Percentiles rank a stretch among this genome's conserved stretches.
These are phyloP conservation scores for Rotaria macrura DNA, from an alignment of 2,888 invertebrate species.

Conservation along the genomic window DNA sequence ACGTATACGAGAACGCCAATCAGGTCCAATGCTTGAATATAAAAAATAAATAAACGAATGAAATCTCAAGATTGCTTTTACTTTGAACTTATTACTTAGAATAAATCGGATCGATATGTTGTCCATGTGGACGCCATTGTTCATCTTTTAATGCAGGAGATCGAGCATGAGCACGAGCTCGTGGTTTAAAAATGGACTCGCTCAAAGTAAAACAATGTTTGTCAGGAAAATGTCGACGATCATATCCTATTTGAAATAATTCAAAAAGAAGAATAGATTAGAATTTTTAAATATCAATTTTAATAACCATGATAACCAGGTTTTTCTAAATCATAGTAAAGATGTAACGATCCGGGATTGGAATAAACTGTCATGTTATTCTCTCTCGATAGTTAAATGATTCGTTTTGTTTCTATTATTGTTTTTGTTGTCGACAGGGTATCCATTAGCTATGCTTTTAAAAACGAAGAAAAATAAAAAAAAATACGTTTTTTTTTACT, in stretches of 20 bases:
- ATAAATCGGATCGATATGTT: conserved; percentile 38
- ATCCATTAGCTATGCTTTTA: neutral
- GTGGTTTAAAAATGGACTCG: conserved; percentile 36
- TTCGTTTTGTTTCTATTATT: neutral
- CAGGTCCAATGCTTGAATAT: conserved; percentile 39
- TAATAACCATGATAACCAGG: neutral
- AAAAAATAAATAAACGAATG: neutral
- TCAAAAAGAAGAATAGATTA: neutral
- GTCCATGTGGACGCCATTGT: conserved; percentile 41
- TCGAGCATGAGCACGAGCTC: conserved; percentile 41
- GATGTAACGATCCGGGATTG: neutral
- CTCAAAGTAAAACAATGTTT: conserved; percentile 35
- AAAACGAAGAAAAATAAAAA: neutral
- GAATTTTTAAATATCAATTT: neutral
- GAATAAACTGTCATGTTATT: neutral
- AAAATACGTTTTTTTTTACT: neutral
- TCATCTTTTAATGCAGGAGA: conserved; percentile 40
- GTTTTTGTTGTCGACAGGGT: neutral
- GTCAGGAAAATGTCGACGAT: conserved; percentile 41
- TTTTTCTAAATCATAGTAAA: neutral
- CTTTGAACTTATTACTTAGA: conserved; percentile 39
- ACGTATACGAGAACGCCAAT: conserved; percentile 42
- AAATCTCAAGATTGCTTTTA: neutral
- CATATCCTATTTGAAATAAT: conserved; percentile 39
- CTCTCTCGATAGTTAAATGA: neutral